These are phyloP conservation scores for Epirrita christyi DNA, from an alignment of 2,888 invertebrate genomes.

Conservation along the genomic window DNA sequence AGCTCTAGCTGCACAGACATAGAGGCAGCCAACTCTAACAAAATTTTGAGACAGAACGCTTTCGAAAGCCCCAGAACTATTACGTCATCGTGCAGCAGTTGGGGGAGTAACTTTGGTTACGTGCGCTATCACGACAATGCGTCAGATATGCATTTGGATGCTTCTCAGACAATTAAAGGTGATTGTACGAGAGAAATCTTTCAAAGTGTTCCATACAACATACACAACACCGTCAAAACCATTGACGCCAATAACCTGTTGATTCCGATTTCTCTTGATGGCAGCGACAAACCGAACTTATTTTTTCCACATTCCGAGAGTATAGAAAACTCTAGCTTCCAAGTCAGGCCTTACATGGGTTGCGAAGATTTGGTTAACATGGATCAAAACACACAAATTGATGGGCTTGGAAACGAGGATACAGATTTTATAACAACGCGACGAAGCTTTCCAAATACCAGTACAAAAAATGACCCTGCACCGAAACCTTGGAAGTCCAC, in stretches of 20 bases:
- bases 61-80: conserved; percentile 75
- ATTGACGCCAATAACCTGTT: conserved; percentile 37
- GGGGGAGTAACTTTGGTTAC: conserved; percentile 87
- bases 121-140: conserved; percentile 86
- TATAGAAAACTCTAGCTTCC: conserved; percentile 85
- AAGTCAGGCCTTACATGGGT: conserved; percentile 84
- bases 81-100: conserved; percentile 81
- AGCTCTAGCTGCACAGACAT: conserved; percentile 70
- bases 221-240: conserved; percentile 40
- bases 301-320: conserved; percentile 85
- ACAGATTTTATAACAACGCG: conserved; percentile 78
- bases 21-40: conserved; percentile 57
- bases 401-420: conserved; percentile 62
- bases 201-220: conserved; percentile 48
- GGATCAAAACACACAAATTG: conserved; percentile 85
- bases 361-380: conserved; percentile 89
- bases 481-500: conserved; percentile 77
- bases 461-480: conserved; percentile 70
- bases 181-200: conserved; percentile 77
- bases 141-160: conserved; percentile 69
- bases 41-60: conserved; percentile 86
- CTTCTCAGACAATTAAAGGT: conserved; percentile 53
- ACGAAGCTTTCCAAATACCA: conserved; percentile 88
- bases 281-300: conserved; percentile 26
- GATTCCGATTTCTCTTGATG: conserved; percentile 39